Evolutionary conservation across 1,140 invertebrate genomes (phyloP).

Genomic region (Trichoplusia ni): DNA sequence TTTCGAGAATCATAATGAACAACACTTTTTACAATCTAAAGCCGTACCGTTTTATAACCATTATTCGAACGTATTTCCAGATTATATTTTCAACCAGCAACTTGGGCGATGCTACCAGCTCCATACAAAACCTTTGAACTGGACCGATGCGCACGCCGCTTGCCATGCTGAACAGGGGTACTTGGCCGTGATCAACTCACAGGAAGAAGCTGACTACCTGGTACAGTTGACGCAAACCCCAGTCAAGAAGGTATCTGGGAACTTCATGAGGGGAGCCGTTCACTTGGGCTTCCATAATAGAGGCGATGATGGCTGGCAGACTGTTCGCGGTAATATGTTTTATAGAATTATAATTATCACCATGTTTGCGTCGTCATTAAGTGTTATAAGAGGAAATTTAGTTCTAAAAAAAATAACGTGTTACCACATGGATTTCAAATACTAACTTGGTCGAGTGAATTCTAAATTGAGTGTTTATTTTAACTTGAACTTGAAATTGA

Average conservation of each 20-base stretch:
- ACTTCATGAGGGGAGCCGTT: slow-evolving; percentile 53
- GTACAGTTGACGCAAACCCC: slow-evolving; percentile 45
- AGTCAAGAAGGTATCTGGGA: slow-evolving; percentile 43
- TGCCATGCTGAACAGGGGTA: slow-evolving; percentile 70
- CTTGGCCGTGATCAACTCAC: slow-evolving; percentile 67
- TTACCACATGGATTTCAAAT: too few relatives aligned
- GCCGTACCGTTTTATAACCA: too few relatives aligned
- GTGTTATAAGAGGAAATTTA: too few relatives aligned
- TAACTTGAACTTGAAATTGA: too few relatives aligned
- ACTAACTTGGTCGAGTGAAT: too few relatives aligned
- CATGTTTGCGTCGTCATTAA: too few relatives aligned
- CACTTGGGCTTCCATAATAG: slow-evolving; percentile 61
- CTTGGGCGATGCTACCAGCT: slow-evolving; percentile 72
- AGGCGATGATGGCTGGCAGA: slow-evolving; percentile 52
- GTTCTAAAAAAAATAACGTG: too few relatives aligned
- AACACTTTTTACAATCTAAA: too few relatives aligned
- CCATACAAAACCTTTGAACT: slow-evolving; percentile 60
- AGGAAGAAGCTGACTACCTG: slow-evolving; percentile 57
- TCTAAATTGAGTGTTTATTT: too few relatives aligned
- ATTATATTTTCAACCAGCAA: slow-evolving; percentile 50
- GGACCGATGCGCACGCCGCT: slow-evolving; percentile 61
- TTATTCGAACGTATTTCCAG: too few relatives aligned
- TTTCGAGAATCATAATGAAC: too few relatives aligned
- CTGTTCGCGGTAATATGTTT: slow-evolving; percentile 49
- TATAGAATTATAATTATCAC: too few relatives aligned